Conservation (phyloP, 92 coral and sea anemone species). For the Hydrozoanthus gracilis region DNA sequence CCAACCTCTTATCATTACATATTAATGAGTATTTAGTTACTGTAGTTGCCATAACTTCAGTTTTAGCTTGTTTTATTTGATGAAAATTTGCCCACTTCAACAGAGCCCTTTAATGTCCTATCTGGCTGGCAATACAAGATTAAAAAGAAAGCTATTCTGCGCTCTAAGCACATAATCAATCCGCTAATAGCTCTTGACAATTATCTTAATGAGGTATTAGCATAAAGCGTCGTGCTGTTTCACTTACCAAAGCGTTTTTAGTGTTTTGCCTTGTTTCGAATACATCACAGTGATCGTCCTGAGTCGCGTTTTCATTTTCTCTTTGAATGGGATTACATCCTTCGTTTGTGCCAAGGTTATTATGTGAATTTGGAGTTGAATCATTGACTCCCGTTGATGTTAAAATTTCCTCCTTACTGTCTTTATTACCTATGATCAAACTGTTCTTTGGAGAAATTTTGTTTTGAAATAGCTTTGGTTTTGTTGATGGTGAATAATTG, state of each 20-base stretch:
- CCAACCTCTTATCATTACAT: neutral
- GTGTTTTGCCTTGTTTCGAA: conserved; percentile 16
- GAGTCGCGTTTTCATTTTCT: neutral
- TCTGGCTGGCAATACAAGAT: neutral
- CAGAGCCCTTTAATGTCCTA: neutral
- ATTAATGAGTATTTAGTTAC: neutral
- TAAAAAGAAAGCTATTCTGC: neutral
- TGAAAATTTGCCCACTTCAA: neutral
- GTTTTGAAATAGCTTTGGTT: conserved; percentile 43
- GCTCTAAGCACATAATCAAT: neutral
- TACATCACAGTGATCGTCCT: neutral
- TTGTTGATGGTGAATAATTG: conserved; percentile 13
- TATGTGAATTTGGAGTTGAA: neutral
- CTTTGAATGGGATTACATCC: neutral
- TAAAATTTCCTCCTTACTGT: neutral
- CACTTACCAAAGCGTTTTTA: conserved; percentile 40
- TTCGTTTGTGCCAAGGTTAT: conserved; percentile 1
- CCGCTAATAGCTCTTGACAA: conserved; percentile 15
- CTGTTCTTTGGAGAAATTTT: conserved; percentile 23
- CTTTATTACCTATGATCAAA: neutral
- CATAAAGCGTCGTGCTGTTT: neutral
- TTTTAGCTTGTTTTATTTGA: neutral
- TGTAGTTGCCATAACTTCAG: neutral
- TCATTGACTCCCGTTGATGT: neutral
- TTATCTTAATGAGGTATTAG: conserved; percentile 34